Evolutionary conservation across 1,140 invertebrate species (phyloP), one percentile per base, ranked within the genome.

Genomic region (Conus betulinus): DNA sequence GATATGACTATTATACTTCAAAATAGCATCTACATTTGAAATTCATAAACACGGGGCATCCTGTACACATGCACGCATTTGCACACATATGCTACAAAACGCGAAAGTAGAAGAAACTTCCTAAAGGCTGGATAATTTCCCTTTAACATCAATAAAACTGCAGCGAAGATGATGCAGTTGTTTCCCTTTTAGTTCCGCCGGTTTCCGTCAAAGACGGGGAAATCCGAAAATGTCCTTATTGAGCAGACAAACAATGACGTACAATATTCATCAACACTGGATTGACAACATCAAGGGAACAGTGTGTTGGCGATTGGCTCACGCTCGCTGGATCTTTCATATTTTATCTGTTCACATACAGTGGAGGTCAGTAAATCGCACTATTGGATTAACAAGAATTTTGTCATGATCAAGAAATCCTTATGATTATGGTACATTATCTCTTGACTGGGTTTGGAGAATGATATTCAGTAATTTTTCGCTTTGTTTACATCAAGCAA

Each of bases 401-500:
- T 71, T 71, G 11, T 71, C 17, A 20, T 71, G 23, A 23, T 20
- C 23, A 71, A 6, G 20, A n/a, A 71, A 71, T 71, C 23, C 4
- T 1, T 63, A 20, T 63, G 60, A 63, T 63, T 63, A 4, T 63
- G 60, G 17, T 20, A 20, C 1, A 63, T 11, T 13, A 11, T 63
- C 39, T 39, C 39, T 39, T 39, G 39, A 39, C 39, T 63, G 60
- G 60, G 17, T 1, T 63, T 63, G 60, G 60, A 63, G 60, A 11
- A 63, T 63, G 17, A 63, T 63, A 63, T 63, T 63, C 39, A 39
- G 39, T 39, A 39, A 0, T 63, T 63, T 63, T 71, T 71, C 23
- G 67, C 67, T 71, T 71, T 71, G 67, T 71, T 71, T 71, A 71
- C 67, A 71, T 71, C 67, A 20, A 71, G 67, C 67, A 71, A 71